Evolutionary conservation across 2,113 vertebrate species (phyloP), one percentile per base, ranked within the genome.

Genomic region (Brachyhypopomus occidentalis): DNA sequence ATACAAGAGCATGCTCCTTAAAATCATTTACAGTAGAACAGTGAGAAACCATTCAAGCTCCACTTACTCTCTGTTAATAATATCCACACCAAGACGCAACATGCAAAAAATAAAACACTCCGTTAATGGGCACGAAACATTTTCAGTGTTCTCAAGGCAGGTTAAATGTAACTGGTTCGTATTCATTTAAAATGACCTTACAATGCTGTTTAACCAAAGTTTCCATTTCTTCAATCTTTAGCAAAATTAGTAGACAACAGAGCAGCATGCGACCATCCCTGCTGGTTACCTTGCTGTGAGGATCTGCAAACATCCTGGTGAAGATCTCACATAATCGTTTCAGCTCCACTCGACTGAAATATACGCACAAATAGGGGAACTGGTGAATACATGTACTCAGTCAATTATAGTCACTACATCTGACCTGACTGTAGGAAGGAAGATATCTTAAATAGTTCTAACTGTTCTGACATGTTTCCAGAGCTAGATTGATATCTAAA

Each of bases 261-360:
- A 58, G 60, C 25, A 27, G 19, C 71, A 38, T 56, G 71, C n/a
- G 45, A 20, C 23, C 9, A 59, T 17, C 72, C 3, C 27, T 20
- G 75, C 2, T 1, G n/a, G 41, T 30, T 92, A 98, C 98, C 96
- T 99, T 99, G 93, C 98, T 98, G 79, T 99, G 97, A 70, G 98
- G 98, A 87, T 99, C 98, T 80, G 98, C 97, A 94, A 99, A 99
- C 98, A 99, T 99, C 76, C 98, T 94, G 9, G 97, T 99, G 94
- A 99, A 99, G 90, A 99, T 99, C 90, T 99, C 98, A 91, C 98
- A 99, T 0, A 99, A 92, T 78, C 98, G 94, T 93, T 99, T 99
- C 88, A 99, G 91, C 85, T 99, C 98, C 14, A 99, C 97, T 82
- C 97, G 97, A 91, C 97, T 99, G 85, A 41, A 64, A 83, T 48